Evolutionary conservation across 2,113 vertebrate species (phyloP).

Genomic region (Apteryx owenii): DNA sequence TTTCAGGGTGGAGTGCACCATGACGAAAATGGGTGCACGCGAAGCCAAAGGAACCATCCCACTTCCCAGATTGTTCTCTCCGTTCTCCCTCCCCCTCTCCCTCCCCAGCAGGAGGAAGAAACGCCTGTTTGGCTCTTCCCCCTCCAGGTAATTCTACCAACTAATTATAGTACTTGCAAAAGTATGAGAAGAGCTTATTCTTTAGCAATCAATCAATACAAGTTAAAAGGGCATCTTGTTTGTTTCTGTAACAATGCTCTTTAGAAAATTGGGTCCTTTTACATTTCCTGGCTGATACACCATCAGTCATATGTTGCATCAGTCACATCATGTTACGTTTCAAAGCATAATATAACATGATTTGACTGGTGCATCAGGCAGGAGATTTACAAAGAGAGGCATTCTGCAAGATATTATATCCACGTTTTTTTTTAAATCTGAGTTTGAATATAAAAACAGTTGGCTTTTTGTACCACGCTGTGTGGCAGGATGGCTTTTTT

Average conservation of each 20-base stretch:
- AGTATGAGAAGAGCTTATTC: constrained; percentile 43
- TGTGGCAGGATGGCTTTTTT: not conserved
- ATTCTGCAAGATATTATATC: not conserved
- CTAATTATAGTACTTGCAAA: constrained; percentile 48
- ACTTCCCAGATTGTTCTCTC: too few relatives aligned
- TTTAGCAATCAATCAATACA: constrained; percentile 69
- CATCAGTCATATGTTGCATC: constrained; percentile 62
- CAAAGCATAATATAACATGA: constrained; percentile 10
- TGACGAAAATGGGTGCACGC: not conserved
- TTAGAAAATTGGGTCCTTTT: constrained; percentile 66
- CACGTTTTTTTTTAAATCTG: not conserved
- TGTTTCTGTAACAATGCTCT: constrained; percentile 71
- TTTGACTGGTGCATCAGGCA: constrained; percentile 42
- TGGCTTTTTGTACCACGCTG: not conserved
- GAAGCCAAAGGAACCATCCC: not conserved
- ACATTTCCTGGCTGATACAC: constrained; percentile 44
- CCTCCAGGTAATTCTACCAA: constrained; percentile 14
- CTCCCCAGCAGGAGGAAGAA: not conserved
- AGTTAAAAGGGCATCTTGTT: constrained; percentile 72
- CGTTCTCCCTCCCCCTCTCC: not conserved
- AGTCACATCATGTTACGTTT: constrained; percentile 59
- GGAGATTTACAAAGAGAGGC: not conserved
- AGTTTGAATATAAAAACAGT: not conserved
- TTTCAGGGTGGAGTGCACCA: too few relatives aligned
- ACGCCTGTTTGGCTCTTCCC: accelerated